Conservation (phyloP, 2,797 vertebrate genomes). For the Astyanax mexicanus region DNA sequence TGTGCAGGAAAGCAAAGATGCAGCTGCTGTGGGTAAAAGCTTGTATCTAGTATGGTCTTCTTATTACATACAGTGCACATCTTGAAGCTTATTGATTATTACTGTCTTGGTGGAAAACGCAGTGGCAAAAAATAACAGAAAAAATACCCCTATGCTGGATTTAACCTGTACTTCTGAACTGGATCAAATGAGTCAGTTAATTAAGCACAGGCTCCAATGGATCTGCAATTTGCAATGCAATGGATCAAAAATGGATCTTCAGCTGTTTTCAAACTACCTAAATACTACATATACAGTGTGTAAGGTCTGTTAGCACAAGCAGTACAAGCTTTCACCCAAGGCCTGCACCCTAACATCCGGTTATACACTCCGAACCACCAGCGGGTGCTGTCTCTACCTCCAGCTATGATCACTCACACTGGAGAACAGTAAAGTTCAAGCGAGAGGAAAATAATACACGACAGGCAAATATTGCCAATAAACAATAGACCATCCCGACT, state of each 20-base stretch:
- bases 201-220: too few species aligned
- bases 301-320: not conserved
- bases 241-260: too few species aligned
- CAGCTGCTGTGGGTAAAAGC: not conserved
- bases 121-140: not conserved
- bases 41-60: constrained; percentile 1
- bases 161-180: not conserved
- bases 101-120: not conserved
- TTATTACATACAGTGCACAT: not conserved
- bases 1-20: constrained; percentile 11
- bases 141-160: not conserved
- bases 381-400: constrained; percentile 44
- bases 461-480: constrained; percentile 64
- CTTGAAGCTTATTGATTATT: not conserved
- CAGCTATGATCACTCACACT: constrained; percentile 2
- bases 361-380: constrained; percentile 47
- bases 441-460: constrained; percentile 47
- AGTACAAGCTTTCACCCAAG: constrained; percentile 15
- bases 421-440: constrained; percentile 43
- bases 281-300: too few species aligned
- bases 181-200: too few species aligned
- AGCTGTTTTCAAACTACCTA: too few species aligned
- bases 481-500: constrained; percentile 46
- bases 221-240: too few species aligned
- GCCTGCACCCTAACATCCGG: constrained; percentile 45